These are phyloP conservation scores for Cheilosia soror DNA, from an alignment of 2,888 invertebrate species.

Conservation along the genomic window DNA sequence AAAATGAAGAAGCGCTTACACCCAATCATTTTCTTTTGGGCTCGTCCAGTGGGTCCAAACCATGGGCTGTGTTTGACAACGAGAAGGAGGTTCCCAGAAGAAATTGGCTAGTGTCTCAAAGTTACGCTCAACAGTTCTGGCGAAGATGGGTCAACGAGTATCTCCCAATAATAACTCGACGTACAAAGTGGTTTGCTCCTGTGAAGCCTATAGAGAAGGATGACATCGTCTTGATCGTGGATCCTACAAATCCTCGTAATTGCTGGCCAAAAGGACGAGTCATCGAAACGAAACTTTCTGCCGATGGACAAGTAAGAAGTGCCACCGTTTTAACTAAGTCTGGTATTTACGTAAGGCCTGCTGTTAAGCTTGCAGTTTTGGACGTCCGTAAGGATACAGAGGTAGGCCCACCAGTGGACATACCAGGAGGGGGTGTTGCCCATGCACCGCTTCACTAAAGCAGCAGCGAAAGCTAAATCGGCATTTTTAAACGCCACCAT, in stretches of 20 bases:
- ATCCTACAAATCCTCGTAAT: slow-evolving; percentile 43
- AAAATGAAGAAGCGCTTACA: slow-evolving; percentile 50
- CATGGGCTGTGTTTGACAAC: slow-evolving; percentile 25
- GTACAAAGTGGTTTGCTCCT: slow-evolving; percentile 65
- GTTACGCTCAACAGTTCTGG: slow-evolving; percentile 55
- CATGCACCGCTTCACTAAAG: too few species aligned
- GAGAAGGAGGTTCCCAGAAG: slow-evolving; percentile 18
- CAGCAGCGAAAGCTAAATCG: too few species aligned
- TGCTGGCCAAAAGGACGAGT: slow-evolving; percentile 63
- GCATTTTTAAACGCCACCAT: too few species aligned
- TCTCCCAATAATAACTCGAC: slow-evolving; percentile 54
- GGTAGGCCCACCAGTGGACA: too few species aligned
- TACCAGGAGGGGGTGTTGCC: too few species aligned
- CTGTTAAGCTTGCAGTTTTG: slow-evolving; percentile 51
- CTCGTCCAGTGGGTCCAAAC: slow-evolving; percentile 45
- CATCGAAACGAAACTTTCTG: background rate
- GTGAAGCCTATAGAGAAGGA: slow-evolving; percentile 47
- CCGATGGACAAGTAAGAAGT: slow-evolving; percentile 45
- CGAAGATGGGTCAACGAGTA: slow-evolving; percentile 53
- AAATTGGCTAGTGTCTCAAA: slow-evolving; percentile 53
- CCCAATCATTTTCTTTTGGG: slow-evolving; percentile 65
- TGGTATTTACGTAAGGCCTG: slow-evolving; percentile 46
- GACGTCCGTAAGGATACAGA: slow-evolving; percentile 12
- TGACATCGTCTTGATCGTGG: slow-evolving; percentile 62
- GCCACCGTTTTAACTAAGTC: slow-evolving; percentile 35